Base-by-base conservation (phyloP, 30 jellyfish, hydroid and myxozoan species). In the Phacellophora camtschatica region DNA sequence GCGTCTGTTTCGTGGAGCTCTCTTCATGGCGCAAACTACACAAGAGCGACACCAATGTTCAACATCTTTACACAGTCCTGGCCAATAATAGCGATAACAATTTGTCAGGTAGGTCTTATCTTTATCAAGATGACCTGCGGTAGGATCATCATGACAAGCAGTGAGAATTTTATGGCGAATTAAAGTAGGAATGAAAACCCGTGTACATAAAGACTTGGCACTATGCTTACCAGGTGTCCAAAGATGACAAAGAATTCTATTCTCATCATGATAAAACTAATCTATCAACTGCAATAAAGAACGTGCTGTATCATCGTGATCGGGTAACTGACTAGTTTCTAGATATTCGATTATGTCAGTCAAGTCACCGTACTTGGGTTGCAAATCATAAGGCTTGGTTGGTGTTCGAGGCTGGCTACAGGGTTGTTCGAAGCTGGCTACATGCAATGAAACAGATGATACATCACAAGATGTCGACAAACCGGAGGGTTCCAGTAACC, bases 11-110 rank as follows among this genome's bases (percentile, higher is more conserved):
- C 79, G 86, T 11, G 87, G 93, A 19, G 12, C 9, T 45, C 67
- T 81, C 45, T 36, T 49, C 93, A 81, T 66, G 74, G 77, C 70
- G 54, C 87, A 81, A 67, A 66, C 93, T 7, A 81, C 87, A 61
- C 93, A 81, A 27, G 87, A 6, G 8, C 27, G 34, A 37, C 93
- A 81, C 86, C 93, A 81, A 39, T 81, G 93, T 43, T 81, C 93
- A 29, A 67, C 31, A 19, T 76, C 88, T 29, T 76, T 76, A 36
- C 27, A 58, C 79, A 76, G 56, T 7, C 88, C 88, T 15, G 41
- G 65, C 88, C 88, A 56, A 61, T 24, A 76, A 43, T 76, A 76
- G 19, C 88, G 80, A 24, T 7, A 9, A 25, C 70, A 67, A 12
- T 55, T 53, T 41, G 56, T 78, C 81, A 61, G 83, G 63, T 78